phyloP scores from a whole-genome alignment of 2,888 invertebrate species.

The Lycocerus yunnanus region DNA sequence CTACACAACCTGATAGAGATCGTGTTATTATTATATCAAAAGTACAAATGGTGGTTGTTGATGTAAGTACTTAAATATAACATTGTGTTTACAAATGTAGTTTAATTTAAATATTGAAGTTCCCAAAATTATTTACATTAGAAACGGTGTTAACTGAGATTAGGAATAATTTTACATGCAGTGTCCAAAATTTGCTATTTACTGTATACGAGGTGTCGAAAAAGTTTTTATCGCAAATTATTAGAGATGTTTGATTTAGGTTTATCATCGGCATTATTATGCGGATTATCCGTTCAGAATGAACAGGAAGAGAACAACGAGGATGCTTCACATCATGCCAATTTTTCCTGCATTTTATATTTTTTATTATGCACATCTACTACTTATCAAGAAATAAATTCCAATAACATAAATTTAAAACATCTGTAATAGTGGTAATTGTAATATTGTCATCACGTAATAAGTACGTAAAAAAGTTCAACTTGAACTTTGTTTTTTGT shows the following conservation, averaged over 20 bases:
- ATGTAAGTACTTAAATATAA: slow-evolving; percentile 54
- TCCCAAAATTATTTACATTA: neutral
- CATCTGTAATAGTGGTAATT: neutral
- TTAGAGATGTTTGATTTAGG: neutral
- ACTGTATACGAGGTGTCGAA: neutral
- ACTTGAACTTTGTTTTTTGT: neutral
- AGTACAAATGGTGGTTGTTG: slow-evolving; percentile 72
- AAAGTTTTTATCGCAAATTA: too few relatives aligned
- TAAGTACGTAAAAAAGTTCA: neutral
- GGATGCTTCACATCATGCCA: neutral
- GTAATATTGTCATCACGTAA: neutral
- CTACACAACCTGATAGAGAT: slow-evolving; percentile 71
- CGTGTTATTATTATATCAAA: slow-evolving; percentile 73
- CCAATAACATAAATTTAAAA: neutral
- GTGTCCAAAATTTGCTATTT: neutral
- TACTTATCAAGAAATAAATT: neutral
- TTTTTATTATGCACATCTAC: neutral
- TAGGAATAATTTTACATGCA: neutral
- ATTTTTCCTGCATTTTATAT: neutral
- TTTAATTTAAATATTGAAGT: neutral
- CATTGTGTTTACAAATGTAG: neutral
- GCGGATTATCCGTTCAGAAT: neutral
- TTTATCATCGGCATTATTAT: neutral
- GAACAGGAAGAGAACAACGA: neutral
- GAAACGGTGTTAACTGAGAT: neutral